These are phyloP conservation scores for Pipistrellus pygmaeus DNA, from an alignment of 2,797 vertebrate genomes.

Conservation along the genomic window DNA sequence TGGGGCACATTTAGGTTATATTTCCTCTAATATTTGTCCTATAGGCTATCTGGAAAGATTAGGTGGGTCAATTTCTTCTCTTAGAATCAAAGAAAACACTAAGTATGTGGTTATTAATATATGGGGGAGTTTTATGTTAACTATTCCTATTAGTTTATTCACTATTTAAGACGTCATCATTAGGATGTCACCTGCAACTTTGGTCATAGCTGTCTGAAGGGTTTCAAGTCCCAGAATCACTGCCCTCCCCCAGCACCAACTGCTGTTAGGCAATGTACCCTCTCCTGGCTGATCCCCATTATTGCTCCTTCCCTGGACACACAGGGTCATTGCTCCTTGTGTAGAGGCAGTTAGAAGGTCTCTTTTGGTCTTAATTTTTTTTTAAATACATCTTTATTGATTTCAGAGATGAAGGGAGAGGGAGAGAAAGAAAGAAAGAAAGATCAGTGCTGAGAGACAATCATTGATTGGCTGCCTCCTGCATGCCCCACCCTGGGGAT, in stretches of 20 bases:
- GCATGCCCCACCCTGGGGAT: no score
- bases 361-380: neutral
- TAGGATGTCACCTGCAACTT: neutral
- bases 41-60: neutral
- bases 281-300: neutral
- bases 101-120: neutral
- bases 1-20: neutral
- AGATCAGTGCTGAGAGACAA: no score
- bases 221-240: neutral
- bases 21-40: conserved; percentile 9
- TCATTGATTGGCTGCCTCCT: no score
- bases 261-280: neutral
- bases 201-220: neutral
- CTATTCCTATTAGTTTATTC: conserved; percentile 16
- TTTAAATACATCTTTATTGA: no score
- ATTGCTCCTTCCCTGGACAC: neutral
- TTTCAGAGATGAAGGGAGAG: no score
- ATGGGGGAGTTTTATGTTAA: neutral
- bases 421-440: no score
- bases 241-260: neutral
- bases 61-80: neutral
- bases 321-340: neutral
- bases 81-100: neutral
- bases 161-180: neutral
- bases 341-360: neutral